These are phyloP conservation scores for Dasyornis broadbenti DNA, from an alignment of 2,113 vertebrate species.

Conservation along the genomic window DNA sequence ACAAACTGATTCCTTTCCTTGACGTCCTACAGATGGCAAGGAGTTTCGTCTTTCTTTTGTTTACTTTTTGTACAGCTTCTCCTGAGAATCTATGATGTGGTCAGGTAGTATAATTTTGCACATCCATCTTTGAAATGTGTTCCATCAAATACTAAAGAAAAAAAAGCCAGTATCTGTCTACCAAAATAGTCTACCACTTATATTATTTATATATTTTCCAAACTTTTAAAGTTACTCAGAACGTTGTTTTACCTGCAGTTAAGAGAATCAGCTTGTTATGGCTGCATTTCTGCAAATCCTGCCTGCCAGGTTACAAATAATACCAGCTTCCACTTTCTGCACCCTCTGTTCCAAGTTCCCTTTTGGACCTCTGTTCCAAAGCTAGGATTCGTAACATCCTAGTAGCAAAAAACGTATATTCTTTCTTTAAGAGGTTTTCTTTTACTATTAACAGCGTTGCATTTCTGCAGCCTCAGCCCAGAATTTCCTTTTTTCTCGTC, in stretches of 20 bases:
- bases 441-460: background rate
- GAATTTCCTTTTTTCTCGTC: background rate
- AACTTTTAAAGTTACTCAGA: background rate
- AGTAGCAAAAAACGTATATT: background rate
- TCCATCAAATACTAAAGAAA: conserved; percentile 48
- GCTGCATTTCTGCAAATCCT: conserved; percentile 36
- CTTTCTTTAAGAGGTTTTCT: background rate
- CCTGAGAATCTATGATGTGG: conserved; percentile 56
- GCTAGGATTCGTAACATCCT: background rate
- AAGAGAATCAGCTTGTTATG: conserved; percentile 36
- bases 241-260: conserved; percentile 65
- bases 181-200: background rate
- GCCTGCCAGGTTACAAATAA: conserved; percentile 57
- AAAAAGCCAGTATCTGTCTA: conserved; percentile 36
- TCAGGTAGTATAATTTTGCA: conserved; percentile 43
- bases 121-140: conserved; percentile 46
- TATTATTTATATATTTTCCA: conserved; percentile 44
- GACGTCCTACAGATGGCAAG: conserved; percentile 26
- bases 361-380: background rate
- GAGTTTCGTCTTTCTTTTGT: conserved; percentile 24
- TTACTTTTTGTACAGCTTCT: conserved; percentile 35
- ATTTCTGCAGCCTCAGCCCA: background rate
- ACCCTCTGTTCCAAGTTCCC: conserved; percentile 3
- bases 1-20: conserved; percentile 60
- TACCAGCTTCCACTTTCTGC: conserved; percentile 8